Percentiles rank a stretch among this genome's conserved stretches.
These are phyloP conservation scores for Calliphora vicina DNA, from an alignment of 1,140 invertebrate genomes.

Conservation along the genomic window DNA sequence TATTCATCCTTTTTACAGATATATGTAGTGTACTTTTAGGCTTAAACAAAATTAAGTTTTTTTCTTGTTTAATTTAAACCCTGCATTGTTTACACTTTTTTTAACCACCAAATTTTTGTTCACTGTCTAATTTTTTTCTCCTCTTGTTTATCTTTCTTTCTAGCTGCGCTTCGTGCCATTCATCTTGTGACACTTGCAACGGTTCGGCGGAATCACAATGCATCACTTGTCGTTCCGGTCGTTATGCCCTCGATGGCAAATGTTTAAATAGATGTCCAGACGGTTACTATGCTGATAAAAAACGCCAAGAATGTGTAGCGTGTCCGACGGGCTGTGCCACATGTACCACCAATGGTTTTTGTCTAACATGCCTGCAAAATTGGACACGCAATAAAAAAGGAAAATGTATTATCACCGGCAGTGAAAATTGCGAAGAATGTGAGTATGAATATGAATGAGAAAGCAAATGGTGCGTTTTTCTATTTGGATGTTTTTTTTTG, in stretches of 20 bases:
- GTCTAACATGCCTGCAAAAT: constrained; percentile 73
- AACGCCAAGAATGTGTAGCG: constrained; percentile 76
- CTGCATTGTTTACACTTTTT: not conserved
- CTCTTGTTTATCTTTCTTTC: constrained; percentile 24
- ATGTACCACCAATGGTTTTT: constrained; percentile 72
- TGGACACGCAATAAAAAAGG: constrained; percentile 78
- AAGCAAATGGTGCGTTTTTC: not conserved
- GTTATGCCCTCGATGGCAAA: constrained; percentile 72
- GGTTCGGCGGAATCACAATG: constrained; percentile 80
- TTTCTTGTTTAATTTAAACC: not conserved
- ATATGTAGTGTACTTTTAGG: too few species aligned
- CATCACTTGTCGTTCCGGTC: constrained; percentile 76
- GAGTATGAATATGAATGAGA: constrained; percentile 48
- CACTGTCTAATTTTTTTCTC: not conserved
- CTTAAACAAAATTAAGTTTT: not conserved
- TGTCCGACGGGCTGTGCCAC: constrained; percentile 78
- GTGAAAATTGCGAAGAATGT: constrained; percentile 71
- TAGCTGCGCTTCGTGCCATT: constrained; percentile 79
- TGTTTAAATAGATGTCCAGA: constrained; percentile 74
- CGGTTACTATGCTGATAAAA: constrained; percentile 77
- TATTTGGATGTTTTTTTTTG: not conserved
- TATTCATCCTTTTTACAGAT: too few species aligned
- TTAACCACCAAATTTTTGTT: not conserved
- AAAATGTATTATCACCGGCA: constrained; percentile 72
- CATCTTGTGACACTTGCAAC: constrained; percentile 82